Evolutionary conservation across 2,888 invertebrate species (phyloP).

Genomic region (Congeria kusceri): DNA sequence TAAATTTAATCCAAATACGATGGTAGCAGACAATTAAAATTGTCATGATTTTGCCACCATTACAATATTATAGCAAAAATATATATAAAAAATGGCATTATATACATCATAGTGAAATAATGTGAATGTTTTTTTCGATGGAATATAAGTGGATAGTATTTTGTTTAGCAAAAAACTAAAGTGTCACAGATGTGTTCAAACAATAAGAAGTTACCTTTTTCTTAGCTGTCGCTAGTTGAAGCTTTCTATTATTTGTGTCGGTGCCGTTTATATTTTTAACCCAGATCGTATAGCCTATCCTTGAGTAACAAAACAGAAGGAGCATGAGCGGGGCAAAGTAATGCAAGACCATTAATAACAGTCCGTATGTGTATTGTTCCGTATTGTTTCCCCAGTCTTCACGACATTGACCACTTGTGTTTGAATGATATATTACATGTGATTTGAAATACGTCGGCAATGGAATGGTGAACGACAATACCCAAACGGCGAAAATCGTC

Average conservation of each 20-base stretch:
- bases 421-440: conserved; percentile 85
- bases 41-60: too few relatives aligned
- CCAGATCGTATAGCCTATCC: conserved; percentile 94
- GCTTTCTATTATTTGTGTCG: conserved; percentile 59
- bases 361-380: conserved; percentile 88
- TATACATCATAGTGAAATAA: too few relatives aligned
- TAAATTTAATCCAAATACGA: too few relatives aligned
- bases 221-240: conserved; percentile 91
- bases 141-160: too few relatives aligned
- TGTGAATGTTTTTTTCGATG: too few relatives aligned
- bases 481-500: conserved; percentile 91
- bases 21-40: too few relatives aligned
- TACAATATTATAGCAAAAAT: too few relatives aligned
- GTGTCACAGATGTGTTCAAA: too few relatives aligned
- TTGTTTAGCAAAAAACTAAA: too few relatives aligned
- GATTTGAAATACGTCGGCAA: conserved; percentile 91
- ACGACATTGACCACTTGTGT: conserved; percentile 65
- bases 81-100: too few relatives aligned
- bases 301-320: conserved; percentile 93
- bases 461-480: conserved; percentile 91
- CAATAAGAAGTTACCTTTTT: conserved; percentile 90
- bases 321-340: conserved; percentile 93
- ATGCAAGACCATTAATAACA: conserved; percentile 92
- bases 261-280: conserved; percentile 90
- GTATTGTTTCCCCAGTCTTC: conserved; percentile 67